Evolutionary conservation across 1,140 invertebrate genomes (phyloP), one percentile per base, ranked within the genome.

Genomic region (Drosophila repleta): DNA sequence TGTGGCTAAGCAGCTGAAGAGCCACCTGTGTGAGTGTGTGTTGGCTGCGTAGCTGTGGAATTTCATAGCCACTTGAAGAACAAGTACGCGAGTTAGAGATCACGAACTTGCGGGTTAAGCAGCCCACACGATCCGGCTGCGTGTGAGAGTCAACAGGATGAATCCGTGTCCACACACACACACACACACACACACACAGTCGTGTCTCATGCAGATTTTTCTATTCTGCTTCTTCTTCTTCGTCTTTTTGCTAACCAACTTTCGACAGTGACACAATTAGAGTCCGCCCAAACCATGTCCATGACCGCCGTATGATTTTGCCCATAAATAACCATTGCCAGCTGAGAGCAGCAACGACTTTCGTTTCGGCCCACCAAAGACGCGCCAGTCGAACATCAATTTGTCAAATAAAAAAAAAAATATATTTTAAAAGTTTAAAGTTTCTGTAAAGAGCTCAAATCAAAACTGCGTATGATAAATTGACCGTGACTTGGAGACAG

Each of bases 241-340:
- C 0, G 10, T 18, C 13, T 17, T 20, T 18, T n/a, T 41, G 56
- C 53, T 72, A 68, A 65, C 69, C 71, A 69, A 82, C 83, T 85
- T 87, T 85, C 70, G 41, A 74, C 62, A 57, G 66, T 82, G 81
- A 85, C 81, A 85, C 81, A 85, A 85, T 85, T 85, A 75, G 70
- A 68, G 64, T 57, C 58, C 71, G 74, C 60, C 65, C 53, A 60
- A 49, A 35, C 45, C 32, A 35, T 58, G 32, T 29, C 55, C 49
- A 49, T 35, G 29, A n/a, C 21, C 29, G 21, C 39, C 32, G 29
- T 39, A 52, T 62, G 39, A n/a, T 46, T 58, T 62, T 75, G 63
- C 43, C 61, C 76, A 80, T 76, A 76, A 84, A 81, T 67, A 53
- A 73, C 61, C 68, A 60, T 64, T 35, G 80, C 75, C 61, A 55